Percentiles rank a stretch among this genome's conserved stretches.
Evolutionary conservation across 2,797 vertebrate species (phyloP).

Genomic region (Sciurus vulgaris): DNA sequence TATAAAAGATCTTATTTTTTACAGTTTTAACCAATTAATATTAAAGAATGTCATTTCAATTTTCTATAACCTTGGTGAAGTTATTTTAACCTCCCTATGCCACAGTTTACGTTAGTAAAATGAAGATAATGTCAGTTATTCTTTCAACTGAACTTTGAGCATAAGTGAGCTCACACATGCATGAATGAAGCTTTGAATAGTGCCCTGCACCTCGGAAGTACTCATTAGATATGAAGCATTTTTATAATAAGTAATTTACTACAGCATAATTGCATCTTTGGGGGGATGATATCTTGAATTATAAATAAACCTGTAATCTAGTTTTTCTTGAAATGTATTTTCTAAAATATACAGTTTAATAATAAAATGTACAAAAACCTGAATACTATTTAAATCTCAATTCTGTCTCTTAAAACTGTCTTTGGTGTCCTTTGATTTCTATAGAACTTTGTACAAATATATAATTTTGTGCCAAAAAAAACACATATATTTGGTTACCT

Average conservation of each 20-base stretch:
- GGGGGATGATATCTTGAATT: conserved; percentile 66
- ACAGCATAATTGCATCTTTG: conserved; percentile 69
- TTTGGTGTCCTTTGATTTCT: conserved; percentile 46
- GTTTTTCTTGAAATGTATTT: conserved; percentile 65
- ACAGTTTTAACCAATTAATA: conserved; percentile 26
- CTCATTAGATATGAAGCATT: conserved; percentile 73
- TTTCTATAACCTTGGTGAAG: not conserved
- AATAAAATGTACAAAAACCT: conserved; percentile 44
- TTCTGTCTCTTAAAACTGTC: not conserved
- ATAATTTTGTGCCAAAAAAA: conserved; percentile 27
- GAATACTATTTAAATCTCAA: conserved; percentile 15
- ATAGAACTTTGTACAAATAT: not conserved
- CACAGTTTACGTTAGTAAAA: not conserved
- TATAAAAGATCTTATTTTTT: conserved; percentile 16
- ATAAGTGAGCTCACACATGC: not conserved
- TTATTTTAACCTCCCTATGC: not conserved
- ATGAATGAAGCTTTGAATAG: not conserved
- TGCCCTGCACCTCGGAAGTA: not conserved
- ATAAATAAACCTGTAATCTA: conserved; percentile 71
- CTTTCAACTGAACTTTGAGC: not conserved
- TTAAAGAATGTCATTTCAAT: not conserved
- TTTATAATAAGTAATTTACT: conserved; percentile 75
- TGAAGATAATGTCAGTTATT: conserved; percentile 4
- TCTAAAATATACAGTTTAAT: conserved; percentile 51
- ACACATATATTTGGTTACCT: not conserved